These are phyloP conservation scores for Anoplophora glabripennis DNA, from an alignment of 1,140 invertebrate species.

Conservation along the genomic window DNA sequence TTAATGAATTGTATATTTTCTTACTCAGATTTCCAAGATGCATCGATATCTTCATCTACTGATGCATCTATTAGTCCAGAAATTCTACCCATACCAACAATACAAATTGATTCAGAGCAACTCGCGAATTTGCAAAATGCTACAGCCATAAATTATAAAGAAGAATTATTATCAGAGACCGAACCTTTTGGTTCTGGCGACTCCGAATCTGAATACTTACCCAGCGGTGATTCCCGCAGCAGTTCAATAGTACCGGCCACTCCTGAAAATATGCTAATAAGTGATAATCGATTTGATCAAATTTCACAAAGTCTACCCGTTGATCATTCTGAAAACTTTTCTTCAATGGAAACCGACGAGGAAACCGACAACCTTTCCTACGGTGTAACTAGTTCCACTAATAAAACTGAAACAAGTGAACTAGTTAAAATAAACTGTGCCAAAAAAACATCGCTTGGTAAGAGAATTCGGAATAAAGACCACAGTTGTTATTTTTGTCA, in stretches of 20 bases:
- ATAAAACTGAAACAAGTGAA: constrained; percentile 1
- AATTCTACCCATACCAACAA: constrained; percentile 5
- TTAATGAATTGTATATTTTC: constrained; percentile 2
- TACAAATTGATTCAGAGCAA: constrained; percentile 3
- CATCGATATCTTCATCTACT: constrained; percentile 3
- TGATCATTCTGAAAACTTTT: constrained; percentile 1
- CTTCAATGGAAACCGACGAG: neutral
- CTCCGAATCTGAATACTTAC: constrained; percentile 11
- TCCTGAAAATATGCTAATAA: constrained; percentile 6
- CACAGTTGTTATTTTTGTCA: constrained; percentile 18
- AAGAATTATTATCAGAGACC: constrained; percentile 4
- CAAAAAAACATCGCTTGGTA: constrained; percentile 1
- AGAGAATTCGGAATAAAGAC: constrained; percentile 12
- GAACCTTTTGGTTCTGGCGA: constrained; percentile 13
- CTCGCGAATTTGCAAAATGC: constrained; percentile 7
- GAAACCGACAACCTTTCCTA: neutral
- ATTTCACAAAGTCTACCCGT: constrained; percentile 7
- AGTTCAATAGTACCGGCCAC: constrained; percentile 7
- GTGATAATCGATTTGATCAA: neutral
- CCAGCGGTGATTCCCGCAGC: constrained; percentile 10
- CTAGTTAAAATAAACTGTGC: constrained; percentile 9
- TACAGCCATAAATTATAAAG: constrained; percentile 2
- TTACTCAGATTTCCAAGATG: constrained; percentile 14
- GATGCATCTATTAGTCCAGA: constrained; percentile 1
- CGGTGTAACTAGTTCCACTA: constrained; percentile 5